Conservation (phyloP, 2,797 vertebrate genomes). For the Chaenodraco wilsoni region DNA sequence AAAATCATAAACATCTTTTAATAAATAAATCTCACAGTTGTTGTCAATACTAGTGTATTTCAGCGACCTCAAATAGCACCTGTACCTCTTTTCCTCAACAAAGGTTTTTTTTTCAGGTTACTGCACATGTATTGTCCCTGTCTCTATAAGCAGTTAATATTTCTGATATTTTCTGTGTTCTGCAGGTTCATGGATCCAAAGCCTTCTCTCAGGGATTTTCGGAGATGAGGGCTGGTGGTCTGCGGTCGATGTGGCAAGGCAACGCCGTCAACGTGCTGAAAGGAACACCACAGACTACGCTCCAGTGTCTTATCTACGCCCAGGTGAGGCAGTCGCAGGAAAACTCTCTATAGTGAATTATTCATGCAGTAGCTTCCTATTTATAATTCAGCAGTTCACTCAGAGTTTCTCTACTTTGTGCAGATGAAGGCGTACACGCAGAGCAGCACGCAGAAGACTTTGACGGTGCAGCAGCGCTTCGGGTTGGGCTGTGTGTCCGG, state of each 20-base stretch:
- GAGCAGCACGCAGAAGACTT: slow-evolving; percentile 61
- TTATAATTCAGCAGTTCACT: slow-evolving; percentile 4
- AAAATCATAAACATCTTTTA: no score
- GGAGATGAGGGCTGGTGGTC: slow-evolving; percentile 72
- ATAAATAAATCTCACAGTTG: no score
- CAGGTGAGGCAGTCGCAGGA: slow-evolving; percentile 65
- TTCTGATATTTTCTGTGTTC: background rate
- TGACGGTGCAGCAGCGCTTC: slow-evolving; percentile 82
- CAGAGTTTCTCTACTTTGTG: slow-evolving; percentile 10
- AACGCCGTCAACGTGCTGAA: slow-evolving; percentile 83
- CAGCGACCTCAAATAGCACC: background rate
- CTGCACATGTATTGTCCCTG: background rate
- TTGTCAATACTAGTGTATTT: no score
- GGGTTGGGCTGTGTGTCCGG: slow-evolving; percentile 83
- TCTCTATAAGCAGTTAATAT: background rate
- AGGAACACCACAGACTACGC: slow-evolving; percentile 83
- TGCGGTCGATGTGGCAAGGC: slow-evolving; percentile 85
- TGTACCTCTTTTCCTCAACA: background rate
- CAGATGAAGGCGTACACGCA: slow-evolving; percentile 81
- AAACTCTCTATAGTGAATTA: background rate
- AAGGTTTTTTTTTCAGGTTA: background rate
- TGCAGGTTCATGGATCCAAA: slow-evolving; percentile 80
- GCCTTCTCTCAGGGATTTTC: slow-evolving; percentile 76
- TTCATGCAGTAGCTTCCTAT: slow-evolving; percentile 8
- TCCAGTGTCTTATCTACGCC: slow-evolving; percentile 84